phyloP scores from a whole-genome alignment of 1,140 invertebrate species.

The Ephestia elutella region DNA sequence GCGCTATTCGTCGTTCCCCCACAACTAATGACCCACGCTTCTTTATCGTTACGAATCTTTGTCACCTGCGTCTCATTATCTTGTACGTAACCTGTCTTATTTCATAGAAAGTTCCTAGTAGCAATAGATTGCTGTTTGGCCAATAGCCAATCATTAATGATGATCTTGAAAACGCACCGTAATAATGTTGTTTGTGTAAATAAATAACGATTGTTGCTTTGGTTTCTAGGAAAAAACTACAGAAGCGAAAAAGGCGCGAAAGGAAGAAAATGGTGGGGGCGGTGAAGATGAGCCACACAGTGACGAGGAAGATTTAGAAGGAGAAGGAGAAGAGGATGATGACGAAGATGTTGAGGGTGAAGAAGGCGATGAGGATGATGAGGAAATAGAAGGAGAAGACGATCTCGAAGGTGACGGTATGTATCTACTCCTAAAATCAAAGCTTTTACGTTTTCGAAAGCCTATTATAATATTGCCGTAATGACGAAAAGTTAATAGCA shows the following conservation, averaged over 20 bases:
- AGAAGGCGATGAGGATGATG: conserved; percentile 81
- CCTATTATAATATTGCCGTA: too few relatives aligned
- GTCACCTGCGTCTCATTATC: conserved; percentile 66
- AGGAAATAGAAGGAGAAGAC: conserved; percentile 80
- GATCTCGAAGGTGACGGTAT: conserved; percentile 79
- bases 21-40: conserved; percentile 62
- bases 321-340: conserved; percentile 71
- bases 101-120: not conserved
- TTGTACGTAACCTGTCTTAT: conserved; percentile 32
- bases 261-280: conserved; percentile 82
- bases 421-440: not conserved
- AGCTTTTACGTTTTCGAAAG: not conserved
- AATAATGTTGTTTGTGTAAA: not conserved
- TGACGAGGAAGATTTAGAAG: conserved; percentile 77
- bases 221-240: conserved; percentile 80
- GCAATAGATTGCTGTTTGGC: conserved; percentile 25
- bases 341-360: conserved; percentile 76
- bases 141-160: conserved; percentile 41
- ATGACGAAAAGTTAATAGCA: too few relatives aligned
- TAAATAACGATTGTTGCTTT: conserved; percentile 19
- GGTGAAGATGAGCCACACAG: conserved; percentile 77
- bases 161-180: conserved; percentile 29
- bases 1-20: conserved; percentile 39
- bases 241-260: conserved; percentile 85
- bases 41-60: conserved; percentile 64